Evolutionary conservation across 1,140 invertebrate species (phyloP), one percentile per base, ranked within the genome.

Genomic region (Hypsibius dujardini): DNA sequence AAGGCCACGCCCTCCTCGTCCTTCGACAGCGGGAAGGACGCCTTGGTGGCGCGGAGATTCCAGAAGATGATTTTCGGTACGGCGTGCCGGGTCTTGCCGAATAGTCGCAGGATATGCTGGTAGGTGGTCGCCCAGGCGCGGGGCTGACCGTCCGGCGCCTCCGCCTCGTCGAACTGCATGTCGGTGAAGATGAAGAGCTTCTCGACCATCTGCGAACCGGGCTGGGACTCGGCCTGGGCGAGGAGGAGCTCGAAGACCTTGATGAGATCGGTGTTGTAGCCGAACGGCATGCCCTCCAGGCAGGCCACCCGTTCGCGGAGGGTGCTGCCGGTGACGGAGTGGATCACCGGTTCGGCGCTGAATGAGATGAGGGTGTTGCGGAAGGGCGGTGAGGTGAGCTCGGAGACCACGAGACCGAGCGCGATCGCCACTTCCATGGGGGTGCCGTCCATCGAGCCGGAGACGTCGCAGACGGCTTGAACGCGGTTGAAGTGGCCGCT

Each of bases 211-310:
- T 28, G 28, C 28, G 28, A 28, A 28, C 28, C 28, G 28, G 28
- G 28, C 28, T 28, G 28, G 28, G 28, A 28, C 28, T 28, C 28
- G 28, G 28, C 28, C 28, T 28, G 28, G 28, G 28, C 50, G 7
- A 56, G 50, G n/a, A 56, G 50, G 7, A 56, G n/a, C 7, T 56
- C 50, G 50, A 56, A 56, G 50, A 56, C 50, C 50, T 56, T 56
- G 7, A 56, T 12, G 7, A 56, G 50, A 56, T 56, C 50, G 50
- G 50, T 56, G n/a, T 56, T 56, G 7, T 12, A 12, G 50, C 50
- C 50, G n/a, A 7, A 56, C n/a, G n/a, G 7, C 50, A 56, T 56
- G 7, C n/a, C 50, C 50, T 12, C n/a, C 7, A 56, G 7, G 50
- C n/a, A 7, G 50, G 7, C 7, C 50, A 56, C 50, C n/a, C 50